A percentile compares a stretch with the other conserved stretches of the same genome.
Conservation (phyloP, 35 echinoderm and acorn worm genomes). For the Eucidaris tribuloides region DNA sequence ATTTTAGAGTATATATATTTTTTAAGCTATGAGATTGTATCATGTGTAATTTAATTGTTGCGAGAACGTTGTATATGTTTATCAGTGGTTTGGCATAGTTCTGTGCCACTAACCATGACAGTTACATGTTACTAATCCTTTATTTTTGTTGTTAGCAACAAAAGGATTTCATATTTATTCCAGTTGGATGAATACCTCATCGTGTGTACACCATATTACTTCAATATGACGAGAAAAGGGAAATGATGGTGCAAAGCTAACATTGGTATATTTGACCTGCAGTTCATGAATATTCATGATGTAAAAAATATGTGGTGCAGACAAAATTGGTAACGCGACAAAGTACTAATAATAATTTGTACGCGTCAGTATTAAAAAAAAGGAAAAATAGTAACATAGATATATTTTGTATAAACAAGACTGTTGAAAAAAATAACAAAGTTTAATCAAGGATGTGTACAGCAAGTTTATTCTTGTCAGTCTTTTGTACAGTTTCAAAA, state of each 20-base stretch:
- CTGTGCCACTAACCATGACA: background rate
- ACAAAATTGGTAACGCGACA: conserved; percentile 7
- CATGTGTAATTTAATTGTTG: conserved; percentile 3
- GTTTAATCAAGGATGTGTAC: background rate
- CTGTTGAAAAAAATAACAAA: background rate
- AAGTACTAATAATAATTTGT: conserved; percentile 32
- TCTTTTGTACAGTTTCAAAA: conserved; percentile 23
- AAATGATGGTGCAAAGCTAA: background rate
- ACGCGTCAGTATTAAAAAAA: conserved; percentile 24
- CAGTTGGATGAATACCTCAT: conserved; percentile 2
- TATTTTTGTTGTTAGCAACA: background rate
- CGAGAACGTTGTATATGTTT: background rate
- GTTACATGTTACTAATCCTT: background rate
- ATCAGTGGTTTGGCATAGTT: background rate
- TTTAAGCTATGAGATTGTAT: background rate
- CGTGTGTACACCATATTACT: background rate
- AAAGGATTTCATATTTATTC: background rate
- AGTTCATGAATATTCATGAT: background rate
- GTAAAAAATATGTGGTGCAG: background rate
- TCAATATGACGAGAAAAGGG: background rate
- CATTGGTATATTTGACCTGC: background rate
- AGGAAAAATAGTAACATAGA: background rate
- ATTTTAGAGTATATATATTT: conserved; percentile 31
- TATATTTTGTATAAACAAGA: conserved; percentile 39
- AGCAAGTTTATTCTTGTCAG: conserved; percentile 3